Evolutionary conservation across 2,113 vertebrate genomes (phyloP).

Genomic region (Caracal caracal): DNA sequence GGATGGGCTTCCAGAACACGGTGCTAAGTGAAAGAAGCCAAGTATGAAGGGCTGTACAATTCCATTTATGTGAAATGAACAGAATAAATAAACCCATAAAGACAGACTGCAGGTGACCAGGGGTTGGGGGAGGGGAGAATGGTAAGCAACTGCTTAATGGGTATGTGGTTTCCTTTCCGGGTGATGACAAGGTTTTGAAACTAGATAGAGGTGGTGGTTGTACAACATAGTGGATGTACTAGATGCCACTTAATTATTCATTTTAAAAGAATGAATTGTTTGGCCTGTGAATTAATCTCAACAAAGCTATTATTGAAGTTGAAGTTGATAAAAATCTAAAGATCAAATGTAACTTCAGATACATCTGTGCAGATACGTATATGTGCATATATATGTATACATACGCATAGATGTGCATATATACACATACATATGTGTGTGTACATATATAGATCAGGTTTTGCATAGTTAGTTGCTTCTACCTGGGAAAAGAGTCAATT

Average conservation of each 20-base stretch:
- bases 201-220: background rate
- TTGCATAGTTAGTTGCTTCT: background rate
- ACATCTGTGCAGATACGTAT: background rate
- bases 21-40: background rate
- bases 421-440: background rate
- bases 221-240: background rate
- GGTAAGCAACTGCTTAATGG: background rate
- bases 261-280: background rate
- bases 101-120: background rate
- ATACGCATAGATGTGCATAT: background rate
- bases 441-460: background rate
- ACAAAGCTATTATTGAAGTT: background rate
- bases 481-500: background rate
- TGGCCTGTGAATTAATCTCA: background rate
- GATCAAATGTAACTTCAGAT: background rate
- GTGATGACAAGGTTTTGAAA: background rate
- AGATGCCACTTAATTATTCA: background rate
- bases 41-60: background rate
- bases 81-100: background rate
- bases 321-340: background rate
- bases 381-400: background rate
- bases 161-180: background rate
- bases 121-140: fast-evolving
- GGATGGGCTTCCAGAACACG: background rate
- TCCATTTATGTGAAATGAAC: background rate